Percentiles rank a stretch among this genome's conserved stretches.
These are phyloP conservation scores for Oryzias celebensis DNA, from an alignment of 2,113 vertebrate genomes.

Conservation along the genomic window DNA sequence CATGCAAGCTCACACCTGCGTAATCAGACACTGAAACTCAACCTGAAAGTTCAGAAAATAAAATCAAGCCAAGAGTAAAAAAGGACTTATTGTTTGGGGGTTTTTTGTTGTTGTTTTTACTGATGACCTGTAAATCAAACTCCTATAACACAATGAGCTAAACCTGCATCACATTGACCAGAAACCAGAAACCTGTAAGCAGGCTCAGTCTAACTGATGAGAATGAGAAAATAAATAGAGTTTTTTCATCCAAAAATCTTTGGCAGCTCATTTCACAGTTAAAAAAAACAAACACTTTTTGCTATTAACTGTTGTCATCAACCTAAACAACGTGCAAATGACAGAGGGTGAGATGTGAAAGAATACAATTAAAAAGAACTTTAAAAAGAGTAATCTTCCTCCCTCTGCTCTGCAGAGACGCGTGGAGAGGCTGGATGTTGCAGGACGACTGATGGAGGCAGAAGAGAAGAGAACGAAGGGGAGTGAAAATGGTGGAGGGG, in stretches of 20 bases:
- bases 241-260: not conserved
- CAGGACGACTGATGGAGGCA: slow-evolving; percentile 26
- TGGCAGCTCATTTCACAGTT: not conserved
- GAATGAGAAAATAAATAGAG: no score
- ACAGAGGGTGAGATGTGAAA: slow-evolving; percentile 6
- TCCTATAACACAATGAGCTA: no score
- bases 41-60: not conserved
- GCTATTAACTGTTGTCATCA: slow-evolving; percentile 3
- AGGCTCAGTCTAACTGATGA: no score
- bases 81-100: no score
- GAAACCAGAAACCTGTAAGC: no score
- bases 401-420: not conserved
- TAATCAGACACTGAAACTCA: not conserved
- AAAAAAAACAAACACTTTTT: not conserved
- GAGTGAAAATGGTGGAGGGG: slow-evolving; percentile 22
- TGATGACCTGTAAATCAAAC: no score
- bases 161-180: no score
- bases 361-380: slow-evolving; percentile 4
- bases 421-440: slow-evolving; percentile 3
- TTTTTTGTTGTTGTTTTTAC: no score
- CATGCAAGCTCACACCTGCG: not conserved
- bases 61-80: no score
- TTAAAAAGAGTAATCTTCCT: slow-evolving; percentile 5
- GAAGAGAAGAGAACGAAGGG: slow-evolving; percentile 5
- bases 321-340: slow-evolving; percentile 8